Evolutionary conservation across 2,113 vertebrate genomes (phyloP).

Genomic region (Pedetes capensis): DNA sequence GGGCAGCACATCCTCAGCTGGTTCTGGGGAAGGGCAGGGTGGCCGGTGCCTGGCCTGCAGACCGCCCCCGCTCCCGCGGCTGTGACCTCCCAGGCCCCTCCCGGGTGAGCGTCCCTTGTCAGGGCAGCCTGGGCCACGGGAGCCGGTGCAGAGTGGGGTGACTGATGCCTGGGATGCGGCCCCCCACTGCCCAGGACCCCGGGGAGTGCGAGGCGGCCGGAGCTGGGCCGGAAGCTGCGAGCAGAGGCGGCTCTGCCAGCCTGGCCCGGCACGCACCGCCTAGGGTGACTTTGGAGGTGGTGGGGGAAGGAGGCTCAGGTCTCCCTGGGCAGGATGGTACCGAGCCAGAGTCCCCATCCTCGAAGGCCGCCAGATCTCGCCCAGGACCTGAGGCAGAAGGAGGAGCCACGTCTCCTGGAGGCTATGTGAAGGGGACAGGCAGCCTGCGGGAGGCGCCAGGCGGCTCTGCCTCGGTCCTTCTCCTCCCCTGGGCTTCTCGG

Average conservation of each 20-base stretch:
- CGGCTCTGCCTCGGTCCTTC: neutral
- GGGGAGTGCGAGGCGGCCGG: neutral
- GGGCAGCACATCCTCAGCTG: neutral
- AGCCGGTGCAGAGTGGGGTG: neutral
- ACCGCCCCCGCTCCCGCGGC: no score
- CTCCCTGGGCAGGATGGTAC: neutral
- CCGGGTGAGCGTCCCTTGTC: neutral
- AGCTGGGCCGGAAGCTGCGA: no score
- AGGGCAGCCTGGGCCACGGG: neutral
- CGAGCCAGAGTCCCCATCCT: neutral
- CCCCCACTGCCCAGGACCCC: neutral
- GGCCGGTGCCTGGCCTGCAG: neutral
- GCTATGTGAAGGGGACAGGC: neutral
- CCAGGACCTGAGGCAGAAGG: neutral
- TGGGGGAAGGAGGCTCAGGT: neutral
- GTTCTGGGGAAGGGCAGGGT: neutral
- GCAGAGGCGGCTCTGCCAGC: neutral
- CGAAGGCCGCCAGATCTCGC: neutral
- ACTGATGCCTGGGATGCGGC: no score
- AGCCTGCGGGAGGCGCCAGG: neutral
- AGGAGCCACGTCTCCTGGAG: neutral
- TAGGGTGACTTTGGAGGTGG: slow-evolving; percentile 1
- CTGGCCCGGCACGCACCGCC: neutral
- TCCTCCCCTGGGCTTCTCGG: neutral
- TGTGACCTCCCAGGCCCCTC: neutral